These are phyloP conservation scores for Athetis lepigone DNA, from an alignment of 2,888 invertebrate species.

Conservation along the genomic window DNA sequence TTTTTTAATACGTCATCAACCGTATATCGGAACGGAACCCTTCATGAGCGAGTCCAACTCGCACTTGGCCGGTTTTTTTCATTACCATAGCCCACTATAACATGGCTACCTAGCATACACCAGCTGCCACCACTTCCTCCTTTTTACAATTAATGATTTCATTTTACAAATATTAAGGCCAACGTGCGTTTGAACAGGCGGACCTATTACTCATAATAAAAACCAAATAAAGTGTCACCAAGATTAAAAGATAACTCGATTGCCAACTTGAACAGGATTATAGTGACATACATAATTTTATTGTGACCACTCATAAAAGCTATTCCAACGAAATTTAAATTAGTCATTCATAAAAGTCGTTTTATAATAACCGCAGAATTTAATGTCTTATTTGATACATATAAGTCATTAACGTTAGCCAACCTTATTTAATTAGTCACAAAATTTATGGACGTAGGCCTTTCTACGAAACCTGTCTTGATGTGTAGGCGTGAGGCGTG, in stretches of 20 bases:
- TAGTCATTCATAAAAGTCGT: slow-evolving; percentile 52
- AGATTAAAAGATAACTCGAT: slow-evolving; percentile 56
- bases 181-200: not conserved
- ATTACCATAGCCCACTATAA: too few relatives aligned
- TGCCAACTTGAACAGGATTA: slow-evolving; percentile 53
- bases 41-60: too few relatives aligned
- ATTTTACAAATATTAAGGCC: not conserved
- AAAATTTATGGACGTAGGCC: slow-evolving; percentile 43
- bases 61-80: too few relatives aligned
- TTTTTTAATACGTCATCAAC: too few relatives aligned
- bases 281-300: slow-evolving; percentile 23
- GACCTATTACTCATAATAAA: slow-evolving; percentile 49
- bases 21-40: too few relatives aligned
- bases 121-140: too few relatives aligned
- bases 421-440: slow-evolving; percentile 62
- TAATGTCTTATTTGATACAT: slow-evolving; percentile 38
- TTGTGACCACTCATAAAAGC: slow-evolving; percentile 25
- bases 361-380: slow-evolving; percentile 27
- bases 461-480: slow-evolving; percentile 52
- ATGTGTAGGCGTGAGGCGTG: slow-evolving; percentile 62
- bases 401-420: slow-evolving; percentile 55
- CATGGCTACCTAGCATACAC: too few relatives aligned
- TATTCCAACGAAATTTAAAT: slow-evolving; percentile 50
- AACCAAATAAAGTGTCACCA: slow-evolving; percentile 51
- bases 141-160: not conserved